These are phyloP conservation scores for Acronicta leporina DNA, from an alignment of 2,888 invertebrate genomes.

Conservation along the genomic window DNA sequence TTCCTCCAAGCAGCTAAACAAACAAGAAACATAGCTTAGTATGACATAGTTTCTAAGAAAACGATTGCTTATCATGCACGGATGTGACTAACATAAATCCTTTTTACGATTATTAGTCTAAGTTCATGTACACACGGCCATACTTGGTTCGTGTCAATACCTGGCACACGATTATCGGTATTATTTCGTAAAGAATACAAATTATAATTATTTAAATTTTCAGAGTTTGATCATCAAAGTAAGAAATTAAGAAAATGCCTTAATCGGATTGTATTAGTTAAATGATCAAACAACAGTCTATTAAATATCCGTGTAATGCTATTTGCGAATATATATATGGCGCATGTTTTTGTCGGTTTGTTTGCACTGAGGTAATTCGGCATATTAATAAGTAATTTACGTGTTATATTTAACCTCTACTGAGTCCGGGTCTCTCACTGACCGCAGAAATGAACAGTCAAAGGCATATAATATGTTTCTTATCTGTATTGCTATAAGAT, in stretches of 20 bases:
- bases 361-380: slow-evolving; percentile 1
- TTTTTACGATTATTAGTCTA: slow-evolving; percentile 57
- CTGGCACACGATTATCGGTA: slow-evolving; percentile 13
- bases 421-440: background rate
- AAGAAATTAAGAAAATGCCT: slow-evolving; percentile 12
- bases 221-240: slow-evolving; percentile 18
- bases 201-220: slow-evolving; percentile 8
- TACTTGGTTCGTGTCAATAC: slow-evolving; percentile 27
- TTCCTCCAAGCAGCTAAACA: slow-evolving; percentile 55
- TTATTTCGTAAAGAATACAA: slow-evolving; percentile 15
- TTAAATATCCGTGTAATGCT: slow-evolving; percentile 37
- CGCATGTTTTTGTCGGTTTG: slow-evolving; percentile 17
- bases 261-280: slow-evolving; percentile 22
- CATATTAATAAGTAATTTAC: background rate
- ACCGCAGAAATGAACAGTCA: background rate
- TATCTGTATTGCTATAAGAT: background rate
- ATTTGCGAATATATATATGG: slow-evolving; percentile 30
- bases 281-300: slow-evolving; percentile 26
- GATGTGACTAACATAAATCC: slow-evolving; percentile 71
- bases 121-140: slow-evolving; percentile 34
- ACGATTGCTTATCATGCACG: slow-evolving; percentile 66
- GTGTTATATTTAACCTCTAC: background rate
- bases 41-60: slow-evolving; percentile 68
- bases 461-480: background rate
- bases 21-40: slow-evolving; percentile 48